Evolutionary conservation across 2,888 invertebrate species (phyloP), one percentile per base, ranked within the genome.

Genomic region (Antheraea assamensis): DNA sequence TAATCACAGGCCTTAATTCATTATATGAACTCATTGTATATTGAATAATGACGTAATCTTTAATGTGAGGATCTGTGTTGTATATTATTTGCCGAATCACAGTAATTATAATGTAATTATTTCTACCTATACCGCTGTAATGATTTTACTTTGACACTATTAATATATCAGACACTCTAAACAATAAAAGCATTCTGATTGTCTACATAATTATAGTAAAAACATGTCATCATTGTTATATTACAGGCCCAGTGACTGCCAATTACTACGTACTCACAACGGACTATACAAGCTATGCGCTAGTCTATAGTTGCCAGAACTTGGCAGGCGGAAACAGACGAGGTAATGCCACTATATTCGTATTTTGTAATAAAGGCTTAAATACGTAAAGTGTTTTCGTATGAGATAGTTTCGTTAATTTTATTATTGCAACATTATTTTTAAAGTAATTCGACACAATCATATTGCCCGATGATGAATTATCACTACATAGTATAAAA

Each of bases 261-360:
- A 82, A 84, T 71, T 89, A 89, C 76, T 89, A 87, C 77, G 78
- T 94, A 1, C 81, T 93, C 13, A 89, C 83, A 4, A 93, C 93
- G 0, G 92, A 94, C 75, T 93, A 94, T 78, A 72, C 27, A 0
- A 87, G 73, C 79, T 94, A 87, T 74, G 85, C 94, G 2, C 78
- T 94, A 0, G 87, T 88, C 3, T 93, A 93, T 81, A 91, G 83
- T 76, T 94, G 94, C 73, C 78, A 80, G 1, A 85, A 92, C 77
- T 73, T 87, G 13, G 73, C 73, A 0, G 78, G 80, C 24, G 88
- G 85, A 47, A 77, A 79, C 5, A 86, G 90, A 80, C 80, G 81
- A 88, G 92, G 94, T 94, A 88, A 82, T 72, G 47, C 31, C 64
- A 55, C 71, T 72, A 35, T 71, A 64, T 64, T 17, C 30, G 4